phyloP scores from a whole-genome alignment of 2,888 invertebrate genomes.

The Spodoptera picta region DNA sequence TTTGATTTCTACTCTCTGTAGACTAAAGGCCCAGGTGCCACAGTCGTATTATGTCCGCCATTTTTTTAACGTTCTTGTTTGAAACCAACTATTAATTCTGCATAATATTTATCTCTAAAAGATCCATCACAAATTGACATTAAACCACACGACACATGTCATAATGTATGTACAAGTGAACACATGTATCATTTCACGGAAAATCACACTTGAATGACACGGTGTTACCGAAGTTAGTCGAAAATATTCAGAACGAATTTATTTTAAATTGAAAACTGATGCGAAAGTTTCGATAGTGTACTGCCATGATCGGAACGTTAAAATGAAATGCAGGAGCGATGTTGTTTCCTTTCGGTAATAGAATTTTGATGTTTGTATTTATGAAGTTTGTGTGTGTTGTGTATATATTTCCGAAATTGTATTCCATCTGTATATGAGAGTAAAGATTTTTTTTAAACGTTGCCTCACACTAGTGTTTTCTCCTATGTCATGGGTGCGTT shows the following conservation, averaged over 20 bases:
- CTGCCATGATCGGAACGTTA: not conserved
- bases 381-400: too few relatives aligned
- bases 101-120: not conserved
- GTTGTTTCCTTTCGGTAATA: not conserved
- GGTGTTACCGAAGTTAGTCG: conserved; percentile 4
- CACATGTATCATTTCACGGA: conserved; percentile 10
- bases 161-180: conserved; percentile 6
- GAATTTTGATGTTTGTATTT: too few relatives aligned
- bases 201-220: conserved; percentile 15
- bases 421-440: too few relatives aligned
- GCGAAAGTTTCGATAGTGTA: conserved; percentile 1
- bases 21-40: too few relatives aligned
- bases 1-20: too few relatives aligned
- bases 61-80: too few relatives aligned
- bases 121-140: conserved; percentile 3
- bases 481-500: too few relatives aligned
- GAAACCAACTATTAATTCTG: too few relatives aligned
- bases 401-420: too few relatives aligned
- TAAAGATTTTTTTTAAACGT: too few relatives aligned
- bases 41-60: too few relatives aligned
- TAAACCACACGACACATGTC: conserved; percentile 16
- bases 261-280: not conserved
- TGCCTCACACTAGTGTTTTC: too few relatives aligned
- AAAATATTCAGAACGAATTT: conserved; percentile 17
- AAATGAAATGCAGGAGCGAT: not conserved